A percentile compares a stretch with the other conserved stretches of the same genome.
Conservation (phyloP, 2,888 invertebrate species). For the Diaperis boleti region DNA sequence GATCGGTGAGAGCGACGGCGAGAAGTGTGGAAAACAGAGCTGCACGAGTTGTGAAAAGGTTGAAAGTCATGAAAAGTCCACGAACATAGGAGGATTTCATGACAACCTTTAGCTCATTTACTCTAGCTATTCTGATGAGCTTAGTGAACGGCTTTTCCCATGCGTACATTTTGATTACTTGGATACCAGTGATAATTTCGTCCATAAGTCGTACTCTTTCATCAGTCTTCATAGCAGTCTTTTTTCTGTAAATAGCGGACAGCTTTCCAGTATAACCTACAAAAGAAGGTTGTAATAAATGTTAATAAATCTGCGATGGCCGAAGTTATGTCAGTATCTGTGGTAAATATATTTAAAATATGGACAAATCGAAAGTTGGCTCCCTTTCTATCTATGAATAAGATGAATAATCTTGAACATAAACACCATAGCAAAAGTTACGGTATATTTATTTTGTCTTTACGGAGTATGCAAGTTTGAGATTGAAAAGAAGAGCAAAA, state of each 20-base stretch:
- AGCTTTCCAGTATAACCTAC: constrained; percentile 75
- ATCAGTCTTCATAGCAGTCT: constrained; percentile 89
- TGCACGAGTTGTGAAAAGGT: constrained; percentile 84
- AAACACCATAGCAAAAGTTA: no score
- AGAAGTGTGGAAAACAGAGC: constrained; percentile 83
- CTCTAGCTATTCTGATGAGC: constrained; percentile 71
- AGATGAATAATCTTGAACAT: no score
- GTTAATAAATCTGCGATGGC: no score
- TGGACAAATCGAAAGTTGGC: no score
- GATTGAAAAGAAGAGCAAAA: no score
- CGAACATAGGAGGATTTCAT: constrained; percentile 74
- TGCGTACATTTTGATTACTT: constrained; percentile 84
- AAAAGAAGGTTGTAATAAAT: constrained; percentile 34
- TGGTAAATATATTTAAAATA: no score
- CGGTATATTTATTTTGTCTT: no score
- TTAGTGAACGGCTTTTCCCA: constrained; percentile 81
- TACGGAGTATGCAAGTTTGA: no score
- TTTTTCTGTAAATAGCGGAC: constrained; percentile 76
- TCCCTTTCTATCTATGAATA: no score
- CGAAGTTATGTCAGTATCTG: no score
- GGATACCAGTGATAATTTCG: constrained; percentile 93
- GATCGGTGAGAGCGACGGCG: constrained; percentile 75
- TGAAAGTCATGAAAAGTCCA: constrained; percentile 79
- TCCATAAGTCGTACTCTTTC: constrained; percentile 93
- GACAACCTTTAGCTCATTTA: constrained; percentile 71